Percentiles rank a stretch among this genome's conserved stretches.
Evolutionary conservation across 2,888 invertebrate genomes (phyloP).

Genomic region (Arge pagana): DNA sequence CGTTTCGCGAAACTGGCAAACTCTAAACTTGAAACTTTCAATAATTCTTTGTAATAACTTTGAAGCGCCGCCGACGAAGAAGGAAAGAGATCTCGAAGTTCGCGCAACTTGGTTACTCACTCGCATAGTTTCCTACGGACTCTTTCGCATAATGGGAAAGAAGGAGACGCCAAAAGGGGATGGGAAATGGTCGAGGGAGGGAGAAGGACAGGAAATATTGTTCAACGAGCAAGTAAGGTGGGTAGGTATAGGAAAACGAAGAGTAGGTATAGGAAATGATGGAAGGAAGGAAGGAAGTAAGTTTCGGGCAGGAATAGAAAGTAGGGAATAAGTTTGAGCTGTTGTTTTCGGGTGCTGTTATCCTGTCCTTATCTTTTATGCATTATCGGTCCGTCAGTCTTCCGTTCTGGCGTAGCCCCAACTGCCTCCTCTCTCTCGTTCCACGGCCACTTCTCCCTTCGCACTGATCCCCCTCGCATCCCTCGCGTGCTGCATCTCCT

Average conservation of each 20-base stretch:
- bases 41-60: conserved; percentile 51
- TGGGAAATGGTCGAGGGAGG: conserved; percentile 3
- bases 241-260: conserved; percentile 15
- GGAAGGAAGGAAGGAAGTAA: conserved; percentile 24
- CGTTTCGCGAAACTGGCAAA: background rate
- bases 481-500: conserved; percentile 7
- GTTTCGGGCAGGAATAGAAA: conserved; percentile 15
- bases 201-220: conserved; percentile 6
- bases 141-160: conserved; percentile 22
- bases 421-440: too few species aligned
- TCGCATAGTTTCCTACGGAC: conserved; percentile 24
- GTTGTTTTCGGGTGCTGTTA: conserved; percentile 19
- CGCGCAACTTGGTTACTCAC: too few species aligned
- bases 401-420: conserved; percentile 27
- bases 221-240: too few species aligned
- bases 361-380: conserved; percentile 49
- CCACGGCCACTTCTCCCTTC: too few species aligned
- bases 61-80: conserved; percentile 30
- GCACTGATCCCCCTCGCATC: background rate
- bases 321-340: conserved; percentile 19
- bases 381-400: conserved; percentile 42
- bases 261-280: conserved; percentile 21
- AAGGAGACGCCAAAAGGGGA: conserved; percentile 10
- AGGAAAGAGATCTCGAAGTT: conserved; percentile 5
- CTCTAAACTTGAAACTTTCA: conserved; percentile 42